Percentiles rank a stretch among this genome's conserved stretches.
Evolutionary conservation across 2,113 vertebrate genomes (phyloP).

Genomic region (cattle (Bos taurus)): DNA sequence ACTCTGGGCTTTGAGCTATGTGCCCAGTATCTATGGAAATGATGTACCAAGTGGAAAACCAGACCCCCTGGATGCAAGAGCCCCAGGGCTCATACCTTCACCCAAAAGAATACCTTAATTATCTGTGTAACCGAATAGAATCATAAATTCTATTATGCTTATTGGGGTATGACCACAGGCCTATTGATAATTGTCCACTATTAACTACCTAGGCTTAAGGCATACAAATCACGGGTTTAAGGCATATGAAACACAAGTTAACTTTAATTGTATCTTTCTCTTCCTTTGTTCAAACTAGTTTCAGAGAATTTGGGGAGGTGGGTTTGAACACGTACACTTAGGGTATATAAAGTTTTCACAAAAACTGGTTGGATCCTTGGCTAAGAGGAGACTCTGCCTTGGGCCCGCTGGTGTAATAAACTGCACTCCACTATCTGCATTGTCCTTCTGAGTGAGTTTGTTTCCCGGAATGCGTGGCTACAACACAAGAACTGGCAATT

Average conservation of each 20-base stretch:
- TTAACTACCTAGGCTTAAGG: not conserved
- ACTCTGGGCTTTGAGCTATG: not conserved
- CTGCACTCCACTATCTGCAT: not conserved
- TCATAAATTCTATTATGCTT: not conserved
- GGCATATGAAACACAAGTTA: not conserved
- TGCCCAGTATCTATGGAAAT: not conserved
- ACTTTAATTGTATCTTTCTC: not conserved
- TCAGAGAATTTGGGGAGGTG: not conserved
- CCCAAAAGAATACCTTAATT: not conserved
- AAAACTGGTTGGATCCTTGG: not conserved
- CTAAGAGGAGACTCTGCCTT: not conserved
- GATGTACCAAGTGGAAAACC: not conserved
- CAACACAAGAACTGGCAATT: not conserved
- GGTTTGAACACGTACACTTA: not conserved
- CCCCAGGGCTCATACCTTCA: not conserved
- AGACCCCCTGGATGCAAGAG: not conserved
- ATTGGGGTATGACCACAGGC: not conserved
- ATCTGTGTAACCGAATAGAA: not conserved
- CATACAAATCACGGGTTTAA: not conserved
- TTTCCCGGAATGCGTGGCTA: not conserved
- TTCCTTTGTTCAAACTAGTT: not conserved
- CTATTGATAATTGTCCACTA: not conserved
- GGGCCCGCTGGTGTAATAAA: not conserved
- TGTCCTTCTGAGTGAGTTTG: not conserved
- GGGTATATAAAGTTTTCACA: too few relatives aligned